Evolutionary conservation across 1,140 invertebrate species (phyloP).

Genomic region (Propsilocerus akamusi): DNA sequence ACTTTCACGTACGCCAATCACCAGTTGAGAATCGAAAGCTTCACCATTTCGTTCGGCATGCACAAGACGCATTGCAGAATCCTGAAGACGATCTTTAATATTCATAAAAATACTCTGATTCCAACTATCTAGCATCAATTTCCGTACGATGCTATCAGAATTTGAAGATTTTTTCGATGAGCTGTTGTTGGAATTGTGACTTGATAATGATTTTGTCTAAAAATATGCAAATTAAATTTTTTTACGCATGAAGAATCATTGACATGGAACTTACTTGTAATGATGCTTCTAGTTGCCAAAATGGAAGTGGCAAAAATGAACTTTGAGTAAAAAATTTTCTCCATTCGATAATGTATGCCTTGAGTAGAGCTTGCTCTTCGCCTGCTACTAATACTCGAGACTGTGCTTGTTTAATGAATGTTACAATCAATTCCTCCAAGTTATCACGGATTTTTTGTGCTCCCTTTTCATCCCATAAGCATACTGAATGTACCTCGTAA

Average conservation of each 20-base stretch:
- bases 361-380: conserved; percentile 86
- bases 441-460: conserved; percentile 71
- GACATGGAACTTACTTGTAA: conserved; percentile 25
- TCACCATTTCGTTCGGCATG: conserved; percentile 92
- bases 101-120: conserved; percentile 93
- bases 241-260: background rate
- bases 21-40: conserved; percentile 91
- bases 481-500: conserved; percentile 85
- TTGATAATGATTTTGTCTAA: background rate
- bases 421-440: conserved; percentile 80
- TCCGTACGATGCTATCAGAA: conserved; percentile 76
- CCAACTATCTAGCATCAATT: conserved; percentile 96
- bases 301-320: conserved; percentile 89
- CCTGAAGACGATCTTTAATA: conserved; percentile 84
- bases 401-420: conserved; percentile 89
- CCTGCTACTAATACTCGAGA: conserved; percentile 71
- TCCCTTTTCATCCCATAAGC: conserved; percentile 92
- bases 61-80: conserved; percentile 94
- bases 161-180: conserved; percentile 52
- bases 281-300: conserved; percentile 77
- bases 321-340: conserved; percentile 95
- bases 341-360: conserved; percentile 94
- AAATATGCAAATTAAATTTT: background rate
- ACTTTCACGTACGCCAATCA: conserved; percentile 90
- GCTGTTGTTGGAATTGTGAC: conserved; percentile 24